Evolutionary conservation across 1,140 invertebrate genomes (phyloP), one percentile per base, ranked within the genome.

Genomic region (Eumaeus atala): DNA sequence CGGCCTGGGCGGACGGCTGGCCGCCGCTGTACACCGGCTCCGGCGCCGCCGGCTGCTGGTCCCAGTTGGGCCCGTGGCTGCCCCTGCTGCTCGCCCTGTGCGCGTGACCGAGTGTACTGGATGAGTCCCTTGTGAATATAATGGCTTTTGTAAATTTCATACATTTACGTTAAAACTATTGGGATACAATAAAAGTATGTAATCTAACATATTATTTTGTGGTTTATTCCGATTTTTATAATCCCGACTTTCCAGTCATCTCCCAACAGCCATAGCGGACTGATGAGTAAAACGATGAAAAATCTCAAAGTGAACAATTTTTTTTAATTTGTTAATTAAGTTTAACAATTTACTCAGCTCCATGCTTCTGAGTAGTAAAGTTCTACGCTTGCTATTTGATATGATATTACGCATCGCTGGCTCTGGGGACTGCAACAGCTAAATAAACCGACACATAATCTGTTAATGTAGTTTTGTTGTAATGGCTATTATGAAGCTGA

Each of bases 1-100:
- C 68, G 50, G 67, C 74, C 1, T 82, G 81, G 78, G 65, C 65
- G 40, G 77, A 76, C 21, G 69, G 67, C 21, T 84, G 81, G 81
- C 77, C 78, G 21, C 73, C 78, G 11, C 59, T 69, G 9, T 60
- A 65, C 48, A 62, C 58, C 38, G 48, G 61, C 10, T 63, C 58
- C 38, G 48, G 61, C 10, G 54, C 67, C n/a, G 7, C 53, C 0
- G 4, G 37, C 0, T 8, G 4, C 21, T 64, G 42, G 36, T 61
- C n/a, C 38, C 53, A 6, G 66, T 58, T 59, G 62, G 64, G 67
- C 61, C 54, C 55, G 18, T 9, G 44, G 14, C 5, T 11, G 21
- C 28, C 28, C 10, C 33, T 33, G 3, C 34, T 35, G 48, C n/a
- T 11, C 9, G 48, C 14, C 28, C 33, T 16, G 21, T 14, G 28